Conservation (phyloP, 2,888 invertebrate species). For the Diarsia dahlii region DNA sequence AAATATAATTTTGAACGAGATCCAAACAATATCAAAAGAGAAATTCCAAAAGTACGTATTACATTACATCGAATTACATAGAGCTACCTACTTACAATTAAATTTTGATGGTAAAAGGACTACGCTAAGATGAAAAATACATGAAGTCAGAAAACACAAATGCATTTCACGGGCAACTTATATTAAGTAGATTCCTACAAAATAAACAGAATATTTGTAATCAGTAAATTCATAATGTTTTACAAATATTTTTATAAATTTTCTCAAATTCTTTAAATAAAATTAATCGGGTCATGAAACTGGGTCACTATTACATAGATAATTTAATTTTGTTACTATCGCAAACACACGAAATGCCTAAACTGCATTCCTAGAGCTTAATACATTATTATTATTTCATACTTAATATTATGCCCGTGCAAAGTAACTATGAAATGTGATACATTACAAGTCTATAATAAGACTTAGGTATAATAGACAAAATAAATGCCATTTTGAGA, state of each 20-base stretch:
- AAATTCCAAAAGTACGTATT: conserved; percentile 76
- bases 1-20: conserved; percentile 85
- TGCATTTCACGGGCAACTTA: conserved; percentile 43
- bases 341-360: conserved; percentile 16
- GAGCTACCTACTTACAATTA: conserved; percentile 84
- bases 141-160: conserved; percentile 50
- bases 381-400: conserved; percentile 24
- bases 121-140: conserved; percentile 63
- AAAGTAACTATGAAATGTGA: conserved; percentile 41
- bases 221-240: conserved; percentile 8
- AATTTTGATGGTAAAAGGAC: conserved; percentile 71
- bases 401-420: conserved; percentile 47
- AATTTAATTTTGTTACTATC: conserved; percentile 29
- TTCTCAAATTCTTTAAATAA: conserved; percentile 8
- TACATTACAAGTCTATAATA: conserved; percentile 63
- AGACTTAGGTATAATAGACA: conserved; percentile 75
- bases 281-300: conserved; percentile 15
- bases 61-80: conserved; percentile 78
- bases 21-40: conserved; percentile 78
- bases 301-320: conserved; percentile 15
- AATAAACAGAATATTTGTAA: conserved; percentile 2
- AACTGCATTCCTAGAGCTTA: conserved; percentile 30
- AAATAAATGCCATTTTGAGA: conserved; percentile 82
- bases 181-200: conserved; percentile 36
- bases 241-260: conserved; percentile 6